These are phyloP conservation scores for Himantopus leucocephalus DNA, from an alignment of 2,113 vertebrate species.

Conservation along the genomic window DNA sequence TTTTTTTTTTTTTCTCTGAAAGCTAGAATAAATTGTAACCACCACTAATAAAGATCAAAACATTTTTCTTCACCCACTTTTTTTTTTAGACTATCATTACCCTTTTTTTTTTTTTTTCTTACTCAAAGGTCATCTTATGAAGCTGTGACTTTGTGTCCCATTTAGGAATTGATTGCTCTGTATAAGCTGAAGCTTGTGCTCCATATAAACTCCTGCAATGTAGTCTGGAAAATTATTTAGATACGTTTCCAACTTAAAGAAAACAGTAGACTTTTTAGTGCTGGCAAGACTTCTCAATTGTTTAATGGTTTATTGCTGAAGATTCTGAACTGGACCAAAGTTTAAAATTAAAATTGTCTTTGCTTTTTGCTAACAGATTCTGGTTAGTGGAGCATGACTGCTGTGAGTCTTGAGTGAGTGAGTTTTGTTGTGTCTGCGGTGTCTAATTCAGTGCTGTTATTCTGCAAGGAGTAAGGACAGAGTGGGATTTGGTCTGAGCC, in stretches of 20 bases:
- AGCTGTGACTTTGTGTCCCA: not conserved
- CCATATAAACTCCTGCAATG: not conserved
- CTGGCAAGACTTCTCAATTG: not conserved
- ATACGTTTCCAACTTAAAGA: not conserved
- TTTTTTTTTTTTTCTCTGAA: not conserved
- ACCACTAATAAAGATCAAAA: not conserved
- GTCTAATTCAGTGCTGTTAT: not conserved
- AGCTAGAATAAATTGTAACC: not conserved
- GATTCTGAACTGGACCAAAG: not conserved
- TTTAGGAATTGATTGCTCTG: not conserved
- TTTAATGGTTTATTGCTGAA: not conserved
- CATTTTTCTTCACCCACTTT: not conserved
- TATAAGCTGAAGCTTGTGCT: not conserved
- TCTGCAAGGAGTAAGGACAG: not conserved
- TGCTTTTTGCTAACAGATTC: not conserved
- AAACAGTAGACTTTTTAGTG: not conserved
- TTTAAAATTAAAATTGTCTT: not conserved
- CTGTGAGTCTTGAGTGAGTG: not conserved
- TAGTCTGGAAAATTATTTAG: not conserved
- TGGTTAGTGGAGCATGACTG: too few relatives aligned
- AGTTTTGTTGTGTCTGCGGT: not conserved
- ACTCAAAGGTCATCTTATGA: not conserved
- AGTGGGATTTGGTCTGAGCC: not conserved
- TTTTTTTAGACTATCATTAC: not conserved
- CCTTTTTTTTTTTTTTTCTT: not conserved